A percentile compares a stretch with the other conserved stretches of the same genome.
Conservation (phyloP, 1,140 invertebrate species). For the Planococcus citri region DNA sequence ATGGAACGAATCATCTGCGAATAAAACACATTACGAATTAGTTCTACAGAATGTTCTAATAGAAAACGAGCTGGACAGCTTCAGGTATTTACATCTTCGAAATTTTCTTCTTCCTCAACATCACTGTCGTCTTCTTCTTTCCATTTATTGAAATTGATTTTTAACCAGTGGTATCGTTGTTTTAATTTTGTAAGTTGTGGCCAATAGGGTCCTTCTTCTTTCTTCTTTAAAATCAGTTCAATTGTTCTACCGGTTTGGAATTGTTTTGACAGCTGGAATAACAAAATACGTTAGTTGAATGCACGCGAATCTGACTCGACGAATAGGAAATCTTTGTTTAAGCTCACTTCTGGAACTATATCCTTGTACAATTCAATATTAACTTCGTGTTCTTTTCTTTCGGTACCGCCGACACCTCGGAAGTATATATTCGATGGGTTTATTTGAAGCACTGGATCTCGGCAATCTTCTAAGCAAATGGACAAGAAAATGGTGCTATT, state of each 20-base stretch:
- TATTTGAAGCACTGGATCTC: slow-evolving; percentile 68
- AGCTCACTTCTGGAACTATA: slow-evolving; percentile 65
- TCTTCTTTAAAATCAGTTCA: slow-evolving; percentile 51
- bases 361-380: slow-evolving; percentile 68
- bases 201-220: slow-evolving; percentile 68
- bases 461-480: slow-evolving; percentile 78
- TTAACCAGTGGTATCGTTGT: slow-evolving; percentile 88
- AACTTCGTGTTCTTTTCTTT: slow-evolving; percentile 71
- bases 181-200: slow-evolving; percentile 72
- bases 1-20: slow-evolving; percentile 9
- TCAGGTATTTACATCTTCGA: slow-evolving; percentile 45
- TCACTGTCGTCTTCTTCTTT: slow-evolving; percentile 82
- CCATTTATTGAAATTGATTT: slow-evolving; percentile 95
- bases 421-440: slow-evolving; percentile 70
- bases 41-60: background rate
- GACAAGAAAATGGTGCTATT: slow-evolving; percentile 67
- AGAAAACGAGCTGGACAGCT: background rate
- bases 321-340: slow-evolving; percentile 19
- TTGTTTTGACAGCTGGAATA: background rate
- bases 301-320: background rate
- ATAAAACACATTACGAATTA: background rate
- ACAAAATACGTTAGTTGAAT: background rate
- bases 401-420: slow-evolving; percentile 71
- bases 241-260: slow-evolving; percentile 47
- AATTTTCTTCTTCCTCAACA: slow-evolving; percentile 35